Base-by-base conservation (phyloP, 2,113 vertebrate species). In the Anser brachyrhynchus region DNA sequence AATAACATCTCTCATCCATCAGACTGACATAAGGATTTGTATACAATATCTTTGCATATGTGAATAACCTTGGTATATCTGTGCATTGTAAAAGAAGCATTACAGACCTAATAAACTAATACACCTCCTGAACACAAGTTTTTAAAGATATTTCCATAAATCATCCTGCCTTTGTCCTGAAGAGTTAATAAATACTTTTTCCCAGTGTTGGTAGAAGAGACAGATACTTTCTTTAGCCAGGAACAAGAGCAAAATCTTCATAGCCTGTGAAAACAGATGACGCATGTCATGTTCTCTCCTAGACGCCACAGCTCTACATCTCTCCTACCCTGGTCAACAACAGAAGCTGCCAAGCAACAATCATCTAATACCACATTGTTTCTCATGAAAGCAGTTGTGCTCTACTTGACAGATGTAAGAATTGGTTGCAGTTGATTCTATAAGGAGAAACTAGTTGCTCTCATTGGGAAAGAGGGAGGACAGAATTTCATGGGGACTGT, bases 51-150 rank as follows among this genome's bases (percentile, higher is more conserved):
- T 52, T 52, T 52, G 76, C 19, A 7, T 58, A 35, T 55, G 9
- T 35, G 41, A 87, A 69, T 73, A 72, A 69, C 3, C 8, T 51
- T 20, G 26, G 22, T n/a, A 55, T 16, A 69, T 26, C 22, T 54
- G 43, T 5, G 52, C 3, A 2, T 35, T 73, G 43, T 0, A 0
- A 54, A 84, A 79, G 14, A 11, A 46, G 52, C 21, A 21, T 8
- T 46, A 43, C 9, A 81, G 58, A 73, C 54, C 26, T 59, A 58
- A 25, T 49, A 39, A 76, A 13, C 18, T 41, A 58, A 72, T 49
- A 72, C 5, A 49, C 11, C 11, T 75, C 37, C 35, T 33, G 18
- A 65, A 44, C 3, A 8, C 43, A 22, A 33, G 5, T 55, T 73
- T 70, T 59, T 8, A 64, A 69, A 70, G 31, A 8, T 41, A 51